A percentile compares a stretch with the other conserved stretches of the same genome.
Evolutionary conservation across 2,797 vertebrate species (phyloP).

Genomic region (Phaenicophaeus curvirostris): DNA sequence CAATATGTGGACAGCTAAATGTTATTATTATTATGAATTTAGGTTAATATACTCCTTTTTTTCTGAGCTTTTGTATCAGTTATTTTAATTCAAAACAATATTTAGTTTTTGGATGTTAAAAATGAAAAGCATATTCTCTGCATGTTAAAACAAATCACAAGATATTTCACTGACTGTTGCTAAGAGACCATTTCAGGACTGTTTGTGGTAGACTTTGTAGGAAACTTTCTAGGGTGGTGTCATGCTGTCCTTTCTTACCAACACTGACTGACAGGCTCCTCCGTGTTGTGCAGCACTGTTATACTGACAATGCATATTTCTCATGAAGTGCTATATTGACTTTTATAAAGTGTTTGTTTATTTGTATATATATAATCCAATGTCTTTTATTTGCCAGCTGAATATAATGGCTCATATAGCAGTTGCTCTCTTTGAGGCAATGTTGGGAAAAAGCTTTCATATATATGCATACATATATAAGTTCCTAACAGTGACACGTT

Average conservation of each 20-base stretch:
- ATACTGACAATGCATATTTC: background rate
- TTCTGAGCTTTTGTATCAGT: background rate
- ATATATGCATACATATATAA: background rate
- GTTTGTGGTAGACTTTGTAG: background rate
- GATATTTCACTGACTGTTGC: constrained; percentile 57
- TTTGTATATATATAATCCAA: background rate
- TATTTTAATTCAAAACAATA: background rate
- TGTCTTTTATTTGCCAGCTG: background rate
- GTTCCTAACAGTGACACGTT: background rate
- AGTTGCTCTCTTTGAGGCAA: background rate
- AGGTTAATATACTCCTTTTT: background rate
- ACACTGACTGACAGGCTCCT: background rate
- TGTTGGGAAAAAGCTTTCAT: background rate
- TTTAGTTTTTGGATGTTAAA: constrained; percentile 39
- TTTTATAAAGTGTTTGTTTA: background rate
- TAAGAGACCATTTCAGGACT: constrained; percentile 58
- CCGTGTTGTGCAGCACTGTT: background rate
- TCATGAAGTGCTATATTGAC: background rate
- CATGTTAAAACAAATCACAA: constrained; percentile 20
- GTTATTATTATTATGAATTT: background rate
- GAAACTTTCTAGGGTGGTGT: constrained; percentile 43
- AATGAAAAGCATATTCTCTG: background rate
- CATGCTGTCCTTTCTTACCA: background rate
- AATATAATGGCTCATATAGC: background rate
- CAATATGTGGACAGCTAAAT: background rate